Conservation (phyloP, 1,140 invertebrate genomes). For the Calosoma granatense region DNA sequence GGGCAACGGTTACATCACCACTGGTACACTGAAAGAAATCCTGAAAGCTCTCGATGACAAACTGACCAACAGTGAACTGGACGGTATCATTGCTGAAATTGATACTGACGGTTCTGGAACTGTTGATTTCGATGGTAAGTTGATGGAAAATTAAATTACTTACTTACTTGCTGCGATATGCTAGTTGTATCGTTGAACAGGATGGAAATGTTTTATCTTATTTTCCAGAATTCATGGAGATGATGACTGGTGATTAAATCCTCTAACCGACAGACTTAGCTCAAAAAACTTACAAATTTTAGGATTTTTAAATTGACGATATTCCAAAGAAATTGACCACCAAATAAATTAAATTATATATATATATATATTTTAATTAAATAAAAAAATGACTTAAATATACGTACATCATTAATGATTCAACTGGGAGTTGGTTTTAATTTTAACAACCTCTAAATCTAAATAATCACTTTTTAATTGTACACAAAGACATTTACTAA, state of each 20-base stretch:
- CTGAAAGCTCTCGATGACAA: constrained; percentile 84
- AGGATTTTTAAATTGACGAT: neutral
- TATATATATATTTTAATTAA: constrained; percentile 20
- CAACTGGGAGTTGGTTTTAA: constrained; percentile 30
- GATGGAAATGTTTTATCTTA: constrained; percentile 15
- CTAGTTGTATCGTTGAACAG: neutral
- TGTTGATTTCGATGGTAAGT: constrained; percentile 74
- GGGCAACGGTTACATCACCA: constrained; percentile 91
- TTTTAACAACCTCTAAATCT: constrained; percentile 21
- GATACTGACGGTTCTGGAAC: constrained; percentile 89
- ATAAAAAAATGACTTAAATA: constrained; percentile 11
- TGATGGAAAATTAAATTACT: constrained; percentile 11
- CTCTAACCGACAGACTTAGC: constrained; percentile 10
- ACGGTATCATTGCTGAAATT: constrained; percentile 88
- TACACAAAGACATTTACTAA: constrained; percentile 14
- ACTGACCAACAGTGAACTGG: constrained; percentile 68
- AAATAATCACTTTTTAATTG: too few relatives aligned
- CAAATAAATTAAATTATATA: neutral
- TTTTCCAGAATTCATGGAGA: constrained; percentile 71
- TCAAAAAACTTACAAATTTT: neutral
- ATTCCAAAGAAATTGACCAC: neutral
- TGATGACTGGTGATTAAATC: constrained; percentile 72
- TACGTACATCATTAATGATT: constrained; percentile 4
- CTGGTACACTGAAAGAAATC: constrained; percentile 82
- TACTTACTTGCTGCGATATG: neutral